Percentiles rank a stretch among this genome's conserved stretches.
These are phyloP conservation scores for Leptonema lineaticorne DNA, from an alignment of 1,140 invertebrate species.

Conservation along the genomic window DNA sequence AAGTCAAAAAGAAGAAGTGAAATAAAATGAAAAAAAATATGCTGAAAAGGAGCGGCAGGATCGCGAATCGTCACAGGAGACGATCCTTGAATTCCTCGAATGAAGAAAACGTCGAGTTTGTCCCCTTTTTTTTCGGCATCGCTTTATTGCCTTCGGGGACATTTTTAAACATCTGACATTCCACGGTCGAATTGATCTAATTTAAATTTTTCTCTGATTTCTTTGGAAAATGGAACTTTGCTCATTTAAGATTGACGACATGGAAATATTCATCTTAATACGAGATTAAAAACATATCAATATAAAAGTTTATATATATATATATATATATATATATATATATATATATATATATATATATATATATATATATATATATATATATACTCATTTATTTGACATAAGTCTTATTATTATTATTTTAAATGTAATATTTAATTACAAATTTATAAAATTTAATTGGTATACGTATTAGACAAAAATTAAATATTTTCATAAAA, in stretches of 20 bases:
- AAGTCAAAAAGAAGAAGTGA: background rate
- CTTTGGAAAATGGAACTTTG: background rate
- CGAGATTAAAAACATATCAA: background rate
- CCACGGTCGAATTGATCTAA: too few relatives aligned
- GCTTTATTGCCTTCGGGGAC: background rate
- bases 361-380: background rate
- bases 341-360: background rate
- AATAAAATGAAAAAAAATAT: too few relatives aligned
- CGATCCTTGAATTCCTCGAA: background rate
- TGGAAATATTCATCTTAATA: background rate
- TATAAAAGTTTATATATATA: too few relatives aligned
- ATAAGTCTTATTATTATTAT: too few relatives aligned
- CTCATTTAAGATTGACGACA: background rate
- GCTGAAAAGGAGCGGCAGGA: too few relatives aligned
- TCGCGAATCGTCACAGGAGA: background rate
- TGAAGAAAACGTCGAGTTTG: too few relatives aligned
- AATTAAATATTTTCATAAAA: too few relatives aligned
- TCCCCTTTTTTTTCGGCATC: background rate
- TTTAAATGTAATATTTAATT: too few relatives aligned
- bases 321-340: too few relatives aligned
- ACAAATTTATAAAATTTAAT: too few relatives aligned
- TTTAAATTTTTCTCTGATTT: too few relatives aligned
- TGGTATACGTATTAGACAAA: too few relatives aligned
- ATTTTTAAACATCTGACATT: background rate
- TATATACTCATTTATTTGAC: background rate